Percentiles rank a stretch among this genome's conserved stretches.
These are phyloP conservation scores for Silurus lanzhouensis DNA, from an alignment of 2,797 vertebrate genomes.

Conservation along the genomic window DNA sequence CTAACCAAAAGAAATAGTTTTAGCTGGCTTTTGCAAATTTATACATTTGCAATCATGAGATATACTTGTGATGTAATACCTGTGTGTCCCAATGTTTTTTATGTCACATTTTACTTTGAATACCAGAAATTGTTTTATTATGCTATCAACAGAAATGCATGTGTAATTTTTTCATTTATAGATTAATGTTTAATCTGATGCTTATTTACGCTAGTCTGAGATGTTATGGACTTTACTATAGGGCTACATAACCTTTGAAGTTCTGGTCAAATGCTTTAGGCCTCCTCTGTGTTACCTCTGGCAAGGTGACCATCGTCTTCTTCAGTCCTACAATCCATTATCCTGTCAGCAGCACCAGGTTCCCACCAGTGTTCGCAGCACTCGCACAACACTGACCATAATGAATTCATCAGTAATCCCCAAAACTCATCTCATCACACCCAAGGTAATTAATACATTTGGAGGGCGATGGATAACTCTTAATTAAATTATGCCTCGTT, in stretches of 20 bases:
- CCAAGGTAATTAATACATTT: slow-evolving; percentile 99
- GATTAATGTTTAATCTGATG: not conserved
- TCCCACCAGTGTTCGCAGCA: slow-evolving; percentile 81
- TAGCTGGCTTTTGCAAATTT: not conserved
- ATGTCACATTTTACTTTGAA: no score
- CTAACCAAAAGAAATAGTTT: not conserved
- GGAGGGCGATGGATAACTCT: slow-evolving; percentile 87
- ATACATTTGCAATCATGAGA: not conserved
- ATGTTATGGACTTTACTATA: not conserved
- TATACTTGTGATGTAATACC: not conserved
- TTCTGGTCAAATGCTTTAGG: slow-evolving; percentile 64
- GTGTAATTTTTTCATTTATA: not conserved
- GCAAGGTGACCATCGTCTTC: slow-evolving; percentile 89
- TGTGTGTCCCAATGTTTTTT: not conserved
- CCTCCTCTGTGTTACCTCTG: slow-evolving; percentile 68
- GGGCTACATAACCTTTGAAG: slow-evolving; percentile 27
- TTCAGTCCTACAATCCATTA: slow-evolving; percentile 86
- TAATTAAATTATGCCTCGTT: slow-evolving; percentile 96
- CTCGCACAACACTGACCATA: slow-evolving; percentile 86
- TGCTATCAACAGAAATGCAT: not conserved
- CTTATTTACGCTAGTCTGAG: not conserved
- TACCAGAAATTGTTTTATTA: not conserved
- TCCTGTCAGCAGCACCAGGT: slow-evolving; percentile 83
- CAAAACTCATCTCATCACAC: slow-evolving; percentile 91
- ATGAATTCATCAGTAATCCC: slow-evolving; percentile 95